phyloP scores from a whole-genome alignment of 1,140 invertebrate genomes.

The Pogonus chalceus region DNA sequence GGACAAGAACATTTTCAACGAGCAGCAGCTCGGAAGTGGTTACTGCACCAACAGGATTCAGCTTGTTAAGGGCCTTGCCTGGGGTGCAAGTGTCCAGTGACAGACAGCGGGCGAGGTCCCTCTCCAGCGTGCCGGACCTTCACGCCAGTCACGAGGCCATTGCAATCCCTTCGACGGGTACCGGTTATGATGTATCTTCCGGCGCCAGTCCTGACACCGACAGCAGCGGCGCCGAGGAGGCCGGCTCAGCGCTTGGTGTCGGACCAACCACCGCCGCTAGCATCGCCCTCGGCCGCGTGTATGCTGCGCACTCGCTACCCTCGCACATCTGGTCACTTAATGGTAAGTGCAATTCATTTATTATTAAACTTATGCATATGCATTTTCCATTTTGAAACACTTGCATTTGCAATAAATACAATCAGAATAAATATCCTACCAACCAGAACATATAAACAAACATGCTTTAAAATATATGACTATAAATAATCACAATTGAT shows the following conservation, averaged over 20 bases:
- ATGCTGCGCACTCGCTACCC: conserved; percentile 78
- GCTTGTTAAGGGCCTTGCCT: conserved; percentile 59
- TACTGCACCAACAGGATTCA: conserved; percentile 53
- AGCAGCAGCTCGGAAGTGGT: conserved; percentile 60
- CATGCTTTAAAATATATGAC: not conserved
- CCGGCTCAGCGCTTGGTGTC: conserved; percentile 35
- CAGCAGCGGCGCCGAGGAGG: conserved; percentile 47
- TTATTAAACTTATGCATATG: not conserved
- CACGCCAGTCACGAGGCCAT: conserved; percentile 48
- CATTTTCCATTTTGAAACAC: not conserved
- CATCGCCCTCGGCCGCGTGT: conserved; percentile 60
- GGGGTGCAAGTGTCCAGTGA: conserved; percentile 60
- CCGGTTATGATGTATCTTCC: conserved; percentile 47
- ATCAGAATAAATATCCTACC: not conserved
- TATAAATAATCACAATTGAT: not conserved
- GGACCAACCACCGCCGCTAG: conserved; percentile 38
- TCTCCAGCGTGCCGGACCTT: conserved; percentile 73
- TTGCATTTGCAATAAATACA: not conserved
- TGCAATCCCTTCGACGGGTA: conserved; percentile 40
- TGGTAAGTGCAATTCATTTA: conserved; percentile 49
- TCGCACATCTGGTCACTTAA: conserved; percentile 86
- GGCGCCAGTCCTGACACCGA: conserved; percentile 47
- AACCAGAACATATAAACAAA: not conserved
- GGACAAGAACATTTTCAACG: conserved; percentile 64
- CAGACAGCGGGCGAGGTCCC: conserved; percentile 66